Base-by-base conservation (phyloP, 2,888 invertebrate genomes). In the Eupithecia centaureata region DNA sequence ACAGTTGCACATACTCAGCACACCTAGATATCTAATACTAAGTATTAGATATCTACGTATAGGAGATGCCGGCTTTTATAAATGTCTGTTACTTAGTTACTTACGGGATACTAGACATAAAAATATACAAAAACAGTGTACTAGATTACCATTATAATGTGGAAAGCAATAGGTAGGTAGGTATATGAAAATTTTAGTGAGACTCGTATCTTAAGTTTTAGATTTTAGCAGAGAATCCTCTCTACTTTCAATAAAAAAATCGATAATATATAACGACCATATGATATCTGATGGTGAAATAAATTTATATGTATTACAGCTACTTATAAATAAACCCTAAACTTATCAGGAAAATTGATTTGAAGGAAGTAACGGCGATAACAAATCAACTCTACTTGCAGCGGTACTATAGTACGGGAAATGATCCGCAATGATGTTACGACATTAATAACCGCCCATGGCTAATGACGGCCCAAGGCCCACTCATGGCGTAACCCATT, bases 381-480 rank as follows among this genome's bases (percentile, higher is more conserved):
- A 61, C 30, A 51, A 18, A 51, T 51, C 47, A 32, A 15, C 30
- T 62, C 4, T 52, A 52, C 7, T 30, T 32, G 57, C 33, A 57
- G 22, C 57, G 52, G n/a, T 52, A 4, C 22, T 42, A 22, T 42
- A 54, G 52, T 66, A 69, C 54, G 70, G 74, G 74, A 78, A 80
- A 78, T 78, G 73, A 73, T 77, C 76, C 71, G 77, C 73, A 80
- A 76, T 80, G 76, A 82, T 73, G 83, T 86, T 87, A 77, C 86
- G 79, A 81, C 83, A 86, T 79, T 81, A 83, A 81, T 84, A 86
- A 86, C 82, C 80, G 83, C 83, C 79, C 80, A 80, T 79, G 81
- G 76, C 79, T 78, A 86, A 86, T 83, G 83, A 84, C 82, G 76
- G 79, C 27, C 84, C 84, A 85, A 82, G 82, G n/a, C 38, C 38